A percentile compares a stretch with the other conserved stretches of the same genome.
These are phyloP conservation scores for Ranitomeya variabilis DNA, from an alignment of 2,113 vertebrate genomes.

Conservation along the genomic window DNA sequence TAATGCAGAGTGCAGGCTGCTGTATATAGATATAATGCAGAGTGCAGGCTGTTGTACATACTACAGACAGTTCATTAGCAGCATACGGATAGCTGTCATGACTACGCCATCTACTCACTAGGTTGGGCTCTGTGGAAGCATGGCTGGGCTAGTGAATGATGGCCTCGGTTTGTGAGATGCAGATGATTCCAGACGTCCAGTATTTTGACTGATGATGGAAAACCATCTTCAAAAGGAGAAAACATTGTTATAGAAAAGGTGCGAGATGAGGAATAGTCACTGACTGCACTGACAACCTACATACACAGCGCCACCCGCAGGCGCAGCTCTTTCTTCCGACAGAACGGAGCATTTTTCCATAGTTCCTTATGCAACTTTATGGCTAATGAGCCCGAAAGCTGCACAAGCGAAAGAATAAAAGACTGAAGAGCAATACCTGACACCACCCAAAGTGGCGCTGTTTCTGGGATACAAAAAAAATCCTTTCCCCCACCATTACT, in stretches of 20 bases:
- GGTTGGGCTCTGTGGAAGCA: conserved; percentile 40
- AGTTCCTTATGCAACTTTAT: no score
- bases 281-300: no score
- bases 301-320: background rate
- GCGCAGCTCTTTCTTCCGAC: background rate
- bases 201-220: conserved; percentile 65
- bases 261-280: background rate
- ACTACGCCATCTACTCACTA: conserved; percentile 15
- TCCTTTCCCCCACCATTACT: background rate
- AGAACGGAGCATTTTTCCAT: no score
- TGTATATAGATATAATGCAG: no score
- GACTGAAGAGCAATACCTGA: background rate
- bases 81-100: background rate
- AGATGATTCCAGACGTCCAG: conserved; percentile 65
- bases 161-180: conserved; percentile 24
- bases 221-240: conserved; percentile 65
- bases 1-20: background rate
- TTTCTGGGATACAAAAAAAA: background rate
- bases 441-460: background rate
- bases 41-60: background rate
- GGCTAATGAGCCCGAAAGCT: no score
- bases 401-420: background rate
- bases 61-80: background rate
- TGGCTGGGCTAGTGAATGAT: background rate
- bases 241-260: background rate